A percentile compares a stretch with the other conserved stretches of the same genome.
Evolutionary conservation across 2,797 vertebrate species (phyloP).

Genomic region (Phaenicophaeus curvirostris): DNA sequence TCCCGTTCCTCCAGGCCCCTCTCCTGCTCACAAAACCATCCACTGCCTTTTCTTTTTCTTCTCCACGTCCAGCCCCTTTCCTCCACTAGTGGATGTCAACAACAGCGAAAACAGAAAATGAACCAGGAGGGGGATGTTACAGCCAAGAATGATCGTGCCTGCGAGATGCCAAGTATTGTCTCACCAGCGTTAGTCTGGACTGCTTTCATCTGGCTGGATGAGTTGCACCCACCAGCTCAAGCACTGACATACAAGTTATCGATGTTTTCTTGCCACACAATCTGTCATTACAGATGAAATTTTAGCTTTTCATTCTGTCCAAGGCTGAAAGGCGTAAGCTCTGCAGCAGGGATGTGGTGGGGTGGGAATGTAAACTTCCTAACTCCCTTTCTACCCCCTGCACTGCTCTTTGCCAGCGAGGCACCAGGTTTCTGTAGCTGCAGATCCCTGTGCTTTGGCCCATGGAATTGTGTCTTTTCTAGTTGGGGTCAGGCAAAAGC

Average conservation of each 20-base stretch:
- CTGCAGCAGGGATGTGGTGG: not conserved
- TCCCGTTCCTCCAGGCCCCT: not conserved
- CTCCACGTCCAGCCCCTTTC: not conserved
- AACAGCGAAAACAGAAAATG: conserved; percentile 20
- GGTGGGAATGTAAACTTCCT: not conserved
- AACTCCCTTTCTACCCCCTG: not conserved
- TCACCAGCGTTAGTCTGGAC: not conserved
- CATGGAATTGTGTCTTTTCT: not conserved
- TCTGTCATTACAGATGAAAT: not conserved
- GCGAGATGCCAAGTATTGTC: conserved; percentile 44
- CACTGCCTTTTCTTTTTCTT: conserved; percentile 11
- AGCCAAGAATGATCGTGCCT: conserved; percentile 23
- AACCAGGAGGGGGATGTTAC: not conserved
- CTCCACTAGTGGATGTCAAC: conserved; percentile 33
- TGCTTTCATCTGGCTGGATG: conserved; percentile 12
- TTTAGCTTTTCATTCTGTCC: not conserved
- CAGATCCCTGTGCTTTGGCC: not conserved
- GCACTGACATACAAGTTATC: not conserved
- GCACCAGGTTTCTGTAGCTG: not conserved
- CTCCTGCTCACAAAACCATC: not conserved
- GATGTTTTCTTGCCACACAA: not conserved
- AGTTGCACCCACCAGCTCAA: conserved; percentile 1
- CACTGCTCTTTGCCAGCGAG: not conserved
- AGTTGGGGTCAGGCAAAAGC: not conserved
- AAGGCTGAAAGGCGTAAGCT: not conserved